phyloP scores from a whole-genome alignment of 2,888 invertebrate genomes.

The Alloplasta piceator region DNA sequence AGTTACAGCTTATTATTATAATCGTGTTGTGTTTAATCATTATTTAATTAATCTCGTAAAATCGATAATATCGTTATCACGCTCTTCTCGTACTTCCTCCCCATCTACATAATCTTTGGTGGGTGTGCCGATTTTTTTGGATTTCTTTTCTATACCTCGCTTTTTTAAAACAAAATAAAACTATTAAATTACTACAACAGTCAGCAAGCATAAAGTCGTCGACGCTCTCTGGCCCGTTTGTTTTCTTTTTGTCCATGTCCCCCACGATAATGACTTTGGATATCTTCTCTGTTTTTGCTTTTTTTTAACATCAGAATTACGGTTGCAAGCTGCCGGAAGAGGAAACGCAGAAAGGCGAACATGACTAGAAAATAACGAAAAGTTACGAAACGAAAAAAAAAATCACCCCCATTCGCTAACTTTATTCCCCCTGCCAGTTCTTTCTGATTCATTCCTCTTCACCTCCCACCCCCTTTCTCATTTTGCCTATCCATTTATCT shows the following conservation, averaged over 20 bases:
- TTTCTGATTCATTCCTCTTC: slow-evolving; percentile 18
- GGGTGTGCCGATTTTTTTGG: slow-evolving; percentile 44
- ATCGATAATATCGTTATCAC: slow-evolving; percentile 56
- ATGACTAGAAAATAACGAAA: slow-evolving; percentile 59
- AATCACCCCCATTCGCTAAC: slow-evolving; percentile 2
- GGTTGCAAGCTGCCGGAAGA: slow-evolving; percentile 51
- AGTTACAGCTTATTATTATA: slow-evolving; percentile 51
- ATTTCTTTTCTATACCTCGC: slow-evolving; percentile 46
- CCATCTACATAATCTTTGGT: slow-evolving; percentile 58
- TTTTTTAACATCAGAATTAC: slow-evolving; percentile 5
- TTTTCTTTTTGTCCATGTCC: no score
- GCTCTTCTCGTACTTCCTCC: slow-evolving; percentile 43
- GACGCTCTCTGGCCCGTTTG: slow-evolving; percentile 65
- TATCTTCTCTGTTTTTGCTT: not conserved
- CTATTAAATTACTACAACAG: slow-evolving; percentile 81
- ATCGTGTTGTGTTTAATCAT: slow-evolving; percentile 61
- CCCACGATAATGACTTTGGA: no score
- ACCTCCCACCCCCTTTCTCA: slow-evolving; percentile 19
- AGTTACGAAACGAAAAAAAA: slow-evolving; percentile 49
- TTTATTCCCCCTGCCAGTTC: slow-evolving; percentile 40
- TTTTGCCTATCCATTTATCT: slow-evolving; percentile 31
- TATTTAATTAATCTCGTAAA: slow-evolving; percentile 69
- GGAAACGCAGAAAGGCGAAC: slow-evolving; percentile 61
- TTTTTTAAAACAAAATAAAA: slow-evolving; percentile 78
- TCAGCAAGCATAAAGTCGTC: slow-evolving; percentile 79